These are phyloP conservation scores for Dryobotodes eremita DNA, from an alignment of 2,888 invertebrate genomes.

Conservation along the genomic window DNA sequence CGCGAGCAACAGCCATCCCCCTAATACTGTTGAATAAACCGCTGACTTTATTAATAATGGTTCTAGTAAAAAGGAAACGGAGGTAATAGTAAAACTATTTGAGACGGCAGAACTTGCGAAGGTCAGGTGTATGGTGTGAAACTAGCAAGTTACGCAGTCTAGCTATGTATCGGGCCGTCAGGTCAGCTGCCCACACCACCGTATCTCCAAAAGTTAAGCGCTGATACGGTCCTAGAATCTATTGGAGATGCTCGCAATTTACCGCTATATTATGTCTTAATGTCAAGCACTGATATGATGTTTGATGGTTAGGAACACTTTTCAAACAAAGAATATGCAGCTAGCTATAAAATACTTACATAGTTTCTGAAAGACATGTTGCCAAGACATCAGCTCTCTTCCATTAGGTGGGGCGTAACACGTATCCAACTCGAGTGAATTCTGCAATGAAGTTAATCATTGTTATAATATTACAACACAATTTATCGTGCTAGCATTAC, in stretches of 20 bases:
- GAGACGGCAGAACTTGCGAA: not conserved
- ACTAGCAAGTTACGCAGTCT: not conserved
- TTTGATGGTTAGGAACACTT: not conserved
- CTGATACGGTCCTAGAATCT: not conserved
- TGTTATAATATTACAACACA: constrained; percentile 33
- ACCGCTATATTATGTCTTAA: not conserved
- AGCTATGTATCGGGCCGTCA: not conserved
- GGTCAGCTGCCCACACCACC: not conserved
- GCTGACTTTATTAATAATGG: not conserved
- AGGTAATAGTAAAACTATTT: not conserved
- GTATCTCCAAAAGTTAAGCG: not conserved
- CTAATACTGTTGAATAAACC: not conserved
- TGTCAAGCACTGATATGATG: not conserved
- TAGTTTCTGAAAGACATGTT: constrained; percentile 88
- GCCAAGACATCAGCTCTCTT: constrained; percentile 74
- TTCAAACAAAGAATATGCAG: not conserved
- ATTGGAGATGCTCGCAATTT: not conserved
- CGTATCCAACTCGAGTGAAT: constrained; percentile 54
- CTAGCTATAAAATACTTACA: constrained; percentile 76
- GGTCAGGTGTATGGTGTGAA: not conserved
- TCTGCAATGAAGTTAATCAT: constrained; percentile 67
- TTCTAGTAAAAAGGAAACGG: not conserved
- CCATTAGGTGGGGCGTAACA: constrained; percentile 73
- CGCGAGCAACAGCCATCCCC: not conserved
- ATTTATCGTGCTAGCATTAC: constrained; percentile 17